Evolutionary conservation across 2,888 invertebrate species (phyloP), one percentile per base, ranked within the genome.

Genomic region (Drosophila mimica): DNA sequence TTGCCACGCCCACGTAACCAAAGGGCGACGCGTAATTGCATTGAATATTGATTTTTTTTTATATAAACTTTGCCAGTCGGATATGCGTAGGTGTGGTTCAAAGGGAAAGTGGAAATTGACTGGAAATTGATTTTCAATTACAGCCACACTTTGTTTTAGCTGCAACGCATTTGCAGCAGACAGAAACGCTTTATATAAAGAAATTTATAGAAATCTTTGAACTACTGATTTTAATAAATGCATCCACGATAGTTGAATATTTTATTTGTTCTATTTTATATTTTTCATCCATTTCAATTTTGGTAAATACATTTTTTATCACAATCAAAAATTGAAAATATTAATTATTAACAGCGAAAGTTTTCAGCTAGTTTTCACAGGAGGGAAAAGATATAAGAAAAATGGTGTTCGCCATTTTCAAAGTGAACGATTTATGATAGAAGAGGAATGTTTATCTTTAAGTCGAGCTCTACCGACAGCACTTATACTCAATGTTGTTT

Each of bases 101-200:
- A 57, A 63, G 58, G 34, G 36, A 59, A 38, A 20, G 49, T 79
- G 78, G 72, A 83, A 86, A 88, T 83, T 66, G 74, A 80, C 59
- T 75, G 80, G 77, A 90, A 91, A 90, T 88, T 83, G 79, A 76
- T 87, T 91, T 90, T 80, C 81, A 82, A 67, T 75, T 79, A 76
- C 76, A 77, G 62, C 15, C 65, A 72, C 31, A 71, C 64, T 59
- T 68, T 60, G 20, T 43, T 20, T 3, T 62, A 59, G 51, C 33
- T 20, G 7, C 20, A 40, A 13, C 5, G 38, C 8, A 49, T 30
- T 57, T 76, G 62, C 40, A 65, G n/a, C 51, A 70, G 69, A 57
- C 64, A 56, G 53, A 31, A 53, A 46, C 53, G 48, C 60, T 64
- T 0, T 36, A 56, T 60, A 71, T 67, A 31, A 56, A 70, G 33